Evolutionary conservation across 2,113 vertebrate genomes (phyloP).

Genomic region (Hypanus sabinus): DNA sequence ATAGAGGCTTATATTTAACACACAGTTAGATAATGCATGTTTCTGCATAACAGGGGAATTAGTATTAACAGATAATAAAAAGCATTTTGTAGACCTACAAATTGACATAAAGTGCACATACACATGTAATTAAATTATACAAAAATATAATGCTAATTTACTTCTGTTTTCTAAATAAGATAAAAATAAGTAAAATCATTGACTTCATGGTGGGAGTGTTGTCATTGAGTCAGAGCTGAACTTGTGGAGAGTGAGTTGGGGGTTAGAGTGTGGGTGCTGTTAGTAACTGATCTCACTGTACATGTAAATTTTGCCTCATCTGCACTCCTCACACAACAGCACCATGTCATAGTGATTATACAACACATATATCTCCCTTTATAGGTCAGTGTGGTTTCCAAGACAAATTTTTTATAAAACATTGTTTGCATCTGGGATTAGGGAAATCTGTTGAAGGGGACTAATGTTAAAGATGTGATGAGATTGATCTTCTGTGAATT

Average conservation of each 20-base stretch:
- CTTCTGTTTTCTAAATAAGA: no score
- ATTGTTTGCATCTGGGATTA: no score
- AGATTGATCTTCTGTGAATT: slow-evolving; percentile 19
- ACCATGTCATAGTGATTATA: background rate
- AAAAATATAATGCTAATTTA: no score
- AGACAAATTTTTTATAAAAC: background rate
- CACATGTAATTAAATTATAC: no score
- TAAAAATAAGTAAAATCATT: no score
- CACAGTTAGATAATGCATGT: no score
- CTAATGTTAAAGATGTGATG: background rate
- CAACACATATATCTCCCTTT: background rate
- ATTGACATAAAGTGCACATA: no score
- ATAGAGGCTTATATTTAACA: no score
- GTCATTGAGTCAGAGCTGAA: background rate
- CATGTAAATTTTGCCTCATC: background rate
- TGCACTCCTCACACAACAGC: background rate
- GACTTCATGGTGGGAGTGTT: background rate
- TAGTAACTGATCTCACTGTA: background rate
- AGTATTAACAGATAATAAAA: no score
- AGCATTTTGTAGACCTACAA: no score
- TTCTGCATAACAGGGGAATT: no score
- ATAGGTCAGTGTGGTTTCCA: background rate
- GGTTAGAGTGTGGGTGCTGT: no score
- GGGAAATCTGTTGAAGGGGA: background rate
- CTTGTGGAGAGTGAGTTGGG: background rate